Conservation (phyloP, 2,113 vertebrate species). For the Lepus europaeus region DNA sequence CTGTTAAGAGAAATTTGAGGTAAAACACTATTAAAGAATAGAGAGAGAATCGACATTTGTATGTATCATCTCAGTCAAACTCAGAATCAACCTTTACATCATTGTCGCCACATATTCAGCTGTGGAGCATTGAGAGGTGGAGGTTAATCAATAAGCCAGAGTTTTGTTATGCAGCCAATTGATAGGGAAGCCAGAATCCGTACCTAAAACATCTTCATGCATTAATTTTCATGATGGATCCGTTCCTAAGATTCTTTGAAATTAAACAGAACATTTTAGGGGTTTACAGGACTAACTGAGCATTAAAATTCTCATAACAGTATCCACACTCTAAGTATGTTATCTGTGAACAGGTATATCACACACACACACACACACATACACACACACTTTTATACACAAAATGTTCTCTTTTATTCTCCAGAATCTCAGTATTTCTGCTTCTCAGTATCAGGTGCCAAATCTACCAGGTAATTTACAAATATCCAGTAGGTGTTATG, state of each 20-base stretch:
- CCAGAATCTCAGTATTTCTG: neutral
- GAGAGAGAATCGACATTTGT: neutral
- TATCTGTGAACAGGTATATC: neutral
- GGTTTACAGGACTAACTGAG: neutral
- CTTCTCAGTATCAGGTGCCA: neutral
- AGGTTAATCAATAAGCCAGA: conserved; percentile 45
- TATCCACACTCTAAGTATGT: neutral
- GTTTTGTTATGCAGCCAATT: neutral
- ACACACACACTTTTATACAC: neutral
- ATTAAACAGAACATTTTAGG: neutral
- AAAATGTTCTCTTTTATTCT: neutral
- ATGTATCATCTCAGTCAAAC: neutral
- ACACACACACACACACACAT: neutral
- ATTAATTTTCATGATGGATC: conserved; percentile 5
- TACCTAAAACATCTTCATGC: neutral
- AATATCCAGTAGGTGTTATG: neutral
- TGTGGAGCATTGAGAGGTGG: neutral
- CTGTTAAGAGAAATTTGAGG: neutral
- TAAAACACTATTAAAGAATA: neutral
- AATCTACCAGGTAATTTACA: neutral
- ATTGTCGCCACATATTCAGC: neutral
- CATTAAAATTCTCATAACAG: neutral
- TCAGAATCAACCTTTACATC: neutral
- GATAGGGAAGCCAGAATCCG: neutral
- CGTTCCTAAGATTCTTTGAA: neutral